Percentiles rank a stretch among this genome's conserved stretches.
Evolutionary conservation across 2,113 vertebrate genomes (phyloP).

Genomic region (Zosterops lateralis): DNA sequence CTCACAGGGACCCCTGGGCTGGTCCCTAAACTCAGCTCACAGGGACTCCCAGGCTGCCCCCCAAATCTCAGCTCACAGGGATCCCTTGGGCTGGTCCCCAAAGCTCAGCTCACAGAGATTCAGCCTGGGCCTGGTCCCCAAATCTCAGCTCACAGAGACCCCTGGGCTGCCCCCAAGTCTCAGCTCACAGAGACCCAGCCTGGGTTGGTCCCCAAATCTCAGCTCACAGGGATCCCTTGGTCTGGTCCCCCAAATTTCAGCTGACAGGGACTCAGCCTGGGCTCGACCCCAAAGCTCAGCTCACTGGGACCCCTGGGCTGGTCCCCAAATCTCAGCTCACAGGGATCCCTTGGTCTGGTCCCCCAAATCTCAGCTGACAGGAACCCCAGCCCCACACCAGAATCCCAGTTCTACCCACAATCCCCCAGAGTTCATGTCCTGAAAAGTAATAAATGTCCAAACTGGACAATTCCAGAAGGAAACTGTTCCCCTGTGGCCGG

Average conservation of each 20-base stretch:
- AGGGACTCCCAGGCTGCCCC: not conserved
- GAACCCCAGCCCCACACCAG: not conserved
- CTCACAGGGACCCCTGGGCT: not conserved
- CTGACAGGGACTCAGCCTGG: no score
- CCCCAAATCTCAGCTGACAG: not conserved
- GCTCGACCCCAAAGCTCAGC: not conserved
- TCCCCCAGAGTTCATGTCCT: accelerated
- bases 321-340: no score
- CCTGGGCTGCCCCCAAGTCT: no score
- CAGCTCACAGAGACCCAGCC: not conserved
- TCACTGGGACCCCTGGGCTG: not conserved
- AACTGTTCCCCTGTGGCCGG: accelerated
- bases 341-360: not conserved
- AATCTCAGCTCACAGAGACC: not conserved
- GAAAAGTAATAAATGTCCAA: not conserved
- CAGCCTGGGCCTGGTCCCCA: not conserved
- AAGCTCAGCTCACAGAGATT: no score
- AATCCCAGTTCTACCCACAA: not conserved
- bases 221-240: not conserved
- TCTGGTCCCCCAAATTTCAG: no score
- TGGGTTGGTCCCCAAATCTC: no score
- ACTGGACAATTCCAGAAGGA: not conserved
- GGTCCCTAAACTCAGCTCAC: not conserved
- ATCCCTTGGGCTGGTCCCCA: no score
- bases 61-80: no score